These are phyloP conservation scores for Perodicticus potto DNA, from an alignment of 2,797 vertebrate species.

Conservation along the genomic window DNA sequence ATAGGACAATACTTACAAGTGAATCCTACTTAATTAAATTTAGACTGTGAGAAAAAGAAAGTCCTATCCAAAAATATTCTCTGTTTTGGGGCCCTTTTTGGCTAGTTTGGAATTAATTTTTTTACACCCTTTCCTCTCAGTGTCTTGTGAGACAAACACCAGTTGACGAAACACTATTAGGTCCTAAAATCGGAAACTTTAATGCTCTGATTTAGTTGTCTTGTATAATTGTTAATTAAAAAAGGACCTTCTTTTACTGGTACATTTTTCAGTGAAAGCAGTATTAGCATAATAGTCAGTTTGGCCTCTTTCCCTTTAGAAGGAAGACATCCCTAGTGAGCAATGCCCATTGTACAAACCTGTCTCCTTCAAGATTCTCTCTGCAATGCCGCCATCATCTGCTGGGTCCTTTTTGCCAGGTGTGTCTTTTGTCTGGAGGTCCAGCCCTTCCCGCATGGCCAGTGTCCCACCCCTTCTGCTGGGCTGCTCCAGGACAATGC, in stretches of 20 bases:
- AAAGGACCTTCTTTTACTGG: not conserved
- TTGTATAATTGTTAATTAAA: not conserved
- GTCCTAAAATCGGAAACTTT: not conserved
- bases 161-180: not conserved
- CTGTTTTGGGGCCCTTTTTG: slow-evolving; percentile 5
- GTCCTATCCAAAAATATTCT: slow-evolving; percentile 55
- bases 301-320: not conserved
- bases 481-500: not conserved
- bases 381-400: not conserved
- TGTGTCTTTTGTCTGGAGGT: not conserved
- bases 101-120: slow-evolving; percentile 65
- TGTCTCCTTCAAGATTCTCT: not conserved
- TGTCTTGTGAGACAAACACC: slow-evolving; percentile 13
- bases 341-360: not conserved
- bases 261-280: slow-evolving; percentile 6
- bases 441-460: not conserved
- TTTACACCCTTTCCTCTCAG: slow-evolving; percentile 28
- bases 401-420: not conserved
- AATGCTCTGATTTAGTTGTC: not conserved
- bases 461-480: no score
- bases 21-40: slow-evolving; percentile 61
- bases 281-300: not conserved
- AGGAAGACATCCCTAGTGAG: not conserved
- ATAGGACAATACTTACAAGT: slow-evolving; percentile 10
- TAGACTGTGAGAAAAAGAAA: slow-evolving; percentile 6